Base-by-base conservation (phyloP, 2,888 invertebrate genomes). In the Holacanthella duospinosa region DNA sequence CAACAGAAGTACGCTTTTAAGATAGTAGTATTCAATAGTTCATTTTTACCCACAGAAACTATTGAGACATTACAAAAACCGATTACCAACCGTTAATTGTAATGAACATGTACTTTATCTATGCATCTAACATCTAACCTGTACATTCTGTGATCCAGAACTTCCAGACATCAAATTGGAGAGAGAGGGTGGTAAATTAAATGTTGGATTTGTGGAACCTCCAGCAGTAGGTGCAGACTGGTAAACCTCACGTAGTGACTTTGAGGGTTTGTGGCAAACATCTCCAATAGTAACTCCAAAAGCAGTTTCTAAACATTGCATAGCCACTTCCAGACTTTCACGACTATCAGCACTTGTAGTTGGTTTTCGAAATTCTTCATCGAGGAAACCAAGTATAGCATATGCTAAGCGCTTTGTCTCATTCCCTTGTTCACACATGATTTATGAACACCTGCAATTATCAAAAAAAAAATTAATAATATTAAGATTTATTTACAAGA, bases 291-390 rank as follows among this genome's bases (percentile, higher is more conserved):
- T 77, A 1, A 94, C 80, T 71, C 86, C 86, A 77, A 90, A 96
- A 6, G 93, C 90, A 57, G 89, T 88, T 78, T 95, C 93, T 71
- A 95, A 81, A 78, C 96, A 96, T 79, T 96, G 95, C 70, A 90
- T 85, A 44, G 93, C 93, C 64, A 97, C 96, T 81, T 93, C 93
- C 59, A 94, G 80, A 76, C 89, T 89, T 77, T 92, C 92, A 64
- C 83, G 76, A 28, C 78, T 78, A 66, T 82, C 81, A 48, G 78
- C 76, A 60, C 75, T 75, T 24, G 75, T 68, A 4, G 66, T 72
- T 43, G 75, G 75, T 63, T 74, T 75, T 29, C 75, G 75, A 58
- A 77, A 76, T 71, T 81, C 79, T 57, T 79, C 77, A 62, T 77
- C 77, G 28, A 81, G 73, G 74, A 79, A 81, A 63, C 78, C 76